Evolutionary conservation across 2,888 invertebrate species (phyloP).

Genomic region (Globia sparganii): DNA sequence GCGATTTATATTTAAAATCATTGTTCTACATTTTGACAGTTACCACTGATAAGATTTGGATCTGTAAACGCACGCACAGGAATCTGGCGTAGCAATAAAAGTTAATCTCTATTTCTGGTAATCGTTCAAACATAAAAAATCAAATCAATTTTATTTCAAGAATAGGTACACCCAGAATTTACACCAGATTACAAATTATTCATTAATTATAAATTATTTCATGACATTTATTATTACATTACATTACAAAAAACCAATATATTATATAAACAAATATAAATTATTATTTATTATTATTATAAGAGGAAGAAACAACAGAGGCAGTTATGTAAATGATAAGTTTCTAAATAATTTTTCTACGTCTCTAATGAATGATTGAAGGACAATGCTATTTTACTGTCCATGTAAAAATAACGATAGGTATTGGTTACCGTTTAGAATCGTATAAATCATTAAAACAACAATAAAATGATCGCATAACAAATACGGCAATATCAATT

Average conservation of each 20-base stretch:
- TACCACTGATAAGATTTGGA: neutral
- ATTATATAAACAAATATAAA: no score
- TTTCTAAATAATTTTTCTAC: neutral
- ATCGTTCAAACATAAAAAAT: neutral
- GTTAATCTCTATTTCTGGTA: no score
- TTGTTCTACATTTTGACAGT: neutral
- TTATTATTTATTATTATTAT: no score
- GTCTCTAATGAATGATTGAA: neutral
- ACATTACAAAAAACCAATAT: no score
- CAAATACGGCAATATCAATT: slow-evolving; percentile 21
- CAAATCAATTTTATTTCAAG: neutral
- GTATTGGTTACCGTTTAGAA: slow-evolving; percentile 24
- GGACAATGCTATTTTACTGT: neutral
- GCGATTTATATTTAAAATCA: neutral
- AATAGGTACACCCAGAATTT: no score
- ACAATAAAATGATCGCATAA: slow-evolving; percentile 8
- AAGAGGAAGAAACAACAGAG: neutral
- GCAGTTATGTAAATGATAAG: neutral
- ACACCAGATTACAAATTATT: no score
- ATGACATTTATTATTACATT: no score
- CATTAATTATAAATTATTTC: no score
- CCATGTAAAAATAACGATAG: slow-evolving; percentile 35
- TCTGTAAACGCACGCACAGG: neutral
- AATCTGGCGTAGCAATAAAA: neutral
- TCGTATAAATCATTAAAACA: slow-evolving; percentile 15